A percentile compares a stretch with the other conserved stretches of the same genome.
phyloP scores from a whole-genome alignment of 2,888 invertebrate genomes.

The Pimpla rufipes region DNA sequence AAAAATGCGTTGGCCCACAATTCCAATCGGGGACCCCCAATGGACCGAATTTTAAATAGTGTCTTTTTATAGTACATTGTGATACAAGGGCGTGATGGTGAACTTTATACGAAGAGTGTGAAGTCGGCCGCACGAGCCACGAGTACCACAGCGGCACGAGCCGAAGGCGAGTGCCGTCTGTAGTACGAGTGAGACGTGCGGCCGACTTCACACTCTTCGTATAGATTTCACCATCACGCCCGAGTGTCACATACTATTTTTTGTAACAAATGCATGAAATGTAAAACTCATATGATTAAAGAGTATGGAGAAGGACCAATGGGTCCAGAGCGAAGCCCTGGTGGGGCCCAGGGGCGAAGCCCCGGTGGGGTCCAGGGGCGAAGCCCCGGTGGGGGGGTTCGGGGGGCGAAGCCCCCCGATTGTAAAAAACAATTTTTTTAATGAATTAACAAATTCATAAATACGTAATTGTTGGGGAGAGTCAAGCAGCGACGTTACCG shows the following conservation, averaged over 20 bases:
- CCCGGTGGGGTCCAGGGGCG: constrained; percentile 22
- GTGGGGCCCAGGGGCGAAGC: constrained; percentile 25
- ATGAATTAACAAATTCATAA: constrained; percentile 1
- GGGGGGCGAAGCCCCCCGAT: constrained; percentile 24
- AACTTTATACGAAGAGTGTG: not conserved
- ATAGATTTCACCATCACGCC: not conserved
- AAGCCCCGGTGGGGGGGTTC: constrained; percentile 21
- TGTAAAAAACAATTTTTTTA: not conserved
- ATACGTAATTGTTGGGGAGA: not conserved
- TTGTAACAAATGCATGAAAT: not conserved
- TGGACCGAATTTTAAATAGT: too few relatives aligned
- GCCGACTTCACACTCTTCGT: not conserved
- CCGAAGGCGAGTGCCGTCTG: constrained; percentile 10
- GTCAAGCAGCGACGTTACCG: too few relatives aligned
- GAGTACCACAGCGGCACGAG: constrained; percentile 9
- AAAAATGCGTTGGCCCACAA: too few relatives aligned
- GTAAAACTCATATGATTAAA: not conserved
- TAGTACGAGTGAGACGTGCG: not conserved
- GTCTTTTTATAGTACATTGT: not conserved
- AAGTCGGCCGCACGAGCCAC: not conserved
- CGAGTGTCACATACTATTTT: constrained; percentile 6
- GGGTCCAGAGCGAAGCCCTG: constrained; percentile 1
- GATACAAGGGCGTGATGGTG: not conserved
- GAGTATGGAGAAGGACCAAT: too few relatives aligned
- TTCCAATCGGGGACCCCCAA: too few relatives aligned